Base-by-base conservation (phyloP, 2,888 invertebrate genomes). In the Linnaemya tessellans region DNA sequence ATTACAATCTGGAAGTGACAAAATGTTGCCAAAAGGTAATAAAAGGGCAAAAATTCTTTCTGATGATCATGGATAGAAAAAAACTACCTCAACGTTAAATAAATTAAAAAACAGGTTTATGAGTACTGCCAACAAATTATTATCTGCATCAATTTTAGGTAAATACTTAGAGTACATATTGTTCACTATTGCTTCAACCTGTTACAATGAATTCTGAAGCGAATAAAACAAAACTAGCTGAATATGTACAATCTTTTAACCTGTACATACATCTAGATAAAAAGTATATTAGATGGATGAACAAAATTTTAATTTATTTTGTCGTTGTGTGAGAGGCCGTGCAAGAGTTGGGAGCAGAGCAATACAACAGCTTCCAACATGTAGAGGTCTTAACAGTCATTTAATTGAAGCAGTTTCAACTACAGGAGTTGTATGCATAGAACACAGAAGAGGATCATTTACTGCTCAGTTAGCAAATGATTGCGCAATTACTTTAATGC, bases 1-100 rank as follows among this genome's bases (percentile, higher is more conserved):
- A 1, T 2, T 41, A 7, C 41, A 11, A 41, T 41, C 56, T 56
- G 56, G 56, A 25, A 9, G 22, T 56, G 56, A 18, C 56, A 11
- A 56, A 56, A 56, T 56, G 56, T 56, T 56, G 56, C 56, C 22
- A 60, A 60, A 60, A 35, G 30, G 30, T 35, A 35, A 35, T 60
- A 35, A 10, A 15, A 35, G 35, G 15, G 15, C 25, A 35, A 60
- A 60, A 60, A 60, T 60, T 60, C 13, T 60, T n/a, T 60, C 35
- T 30, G 30, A 60, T 60, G 56, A 25, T 56, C 56, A 1, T 56
- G 56, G 22, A 11, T 56, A 56, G 56, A 56, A 56, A 25, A 56
- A 56, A 10, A 22, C 56, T 56, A 10, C 49, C 49, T 18, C 18
- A 49, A 49, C n/a, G 0, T 49, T 49, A 49, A 49, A 56, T 22